Evolutionary conservation across 2,888 invertebrate species (phyloP), one percentile per base, ranked within the genome.

Genomic region (Elysia crispata): DNA sequence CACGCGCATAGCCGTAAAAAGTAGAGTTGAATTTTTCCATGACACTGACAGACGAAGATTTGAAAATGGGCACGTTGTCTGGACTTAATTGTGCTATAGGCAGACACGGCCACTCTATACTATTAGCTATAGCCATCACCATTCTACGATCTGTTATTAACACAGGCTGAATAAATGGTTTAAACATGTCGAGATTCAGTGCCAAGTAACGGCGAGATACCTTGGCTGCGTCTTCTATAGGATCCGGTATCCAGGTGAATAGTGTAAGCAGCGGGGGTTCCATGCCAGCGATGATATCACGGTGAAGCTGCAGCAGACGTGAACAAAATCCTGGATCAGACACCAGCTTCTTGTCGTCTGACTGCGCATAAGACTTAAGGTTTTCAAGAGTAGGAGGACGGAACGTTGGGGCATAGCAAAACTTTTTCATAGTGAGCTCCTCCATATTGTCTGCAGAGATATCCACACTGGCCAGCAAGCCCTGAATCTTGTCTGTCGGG

Each of bases 181-280:
- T 66, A 1, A 79, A 18, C 75, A 74, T 18, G 57, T 67, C 23
- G 54, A 50, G 74, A 41, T 79, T 79, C 1, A 54, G 20, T 20
- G 74, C 57, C 5, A 79, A 1, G 20, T 67, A 20, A 1, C 73
- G 62, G n/a, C 75, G n/a, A 15, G 41, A 31, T 0, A 79, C 28
- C 41, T n/a, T 75, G 1, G 66, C 74, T 0, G 23, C 28, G 28
- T 79, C 79, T 1, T 23, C 28, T 1, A 75, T 41, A 1, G 66
- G 74, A 23, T 79, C 79, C 8, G 74, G 74, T 11, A 62, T n/a
- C 79, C 79, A 79, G 5, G 79, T 79, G 74, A 67, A 79, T 1
- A 79, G 0, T 1, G 73, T 67, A 33, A 79, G 57, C 25, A 79
- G 33, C 15, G 74, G 57, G 0, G 57, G 74, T 13, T 70, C 64